Evolutionary conservation across 2,888 invertebrate species (phyloP).

Genomic region (Tachystola acroxantha): DNA sequence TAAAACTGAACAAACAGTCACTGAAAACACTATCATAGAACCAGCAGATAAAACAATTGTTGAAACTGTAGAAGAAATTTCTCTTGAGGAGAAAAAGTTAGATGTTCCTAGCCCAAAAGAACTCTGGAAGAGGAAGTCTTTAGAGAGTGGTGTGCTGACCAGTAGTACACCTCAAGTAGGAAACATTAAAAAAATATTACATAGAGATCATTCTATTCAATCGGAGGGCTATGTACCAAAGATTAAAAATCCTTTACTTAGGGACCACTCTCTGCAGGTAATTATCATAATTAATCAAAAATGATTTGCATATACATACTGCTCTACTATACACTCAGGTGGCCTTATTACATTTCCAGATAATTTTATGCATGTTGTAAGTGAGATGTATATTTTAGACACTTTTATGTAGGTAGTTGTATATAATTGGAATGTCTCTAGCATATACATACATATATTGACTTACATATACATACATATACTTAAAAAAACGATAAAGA

Average conservation of each 20-base stretch:
- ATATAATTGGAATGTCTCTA: no score
- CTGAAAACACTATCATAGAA: slow-evolving; percentile 56
- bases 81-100: slow-evolving; percentile 43
- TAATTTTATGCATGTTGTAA: no score
- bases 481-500: no score
- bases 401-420: no score
- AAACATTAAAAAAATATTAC: slow-evolving; percentile 45
- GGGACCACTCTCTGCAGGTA: slow-evolving; percentile 74
- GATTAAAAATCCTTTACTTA: slow-evolving; percentile 63
- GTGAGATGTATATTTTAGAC: no score
- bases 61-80: slow-evolving; percentile 25
- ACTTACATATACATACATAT: no score
- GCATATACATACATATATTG: no score
- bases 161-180: slow-evolving; percentile 42
- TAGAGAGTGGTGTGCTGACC: slow-evolving; percentile 53
- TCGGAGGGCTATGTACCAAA: slow-evolving; percentile 66
- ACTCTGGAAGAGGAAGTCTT: slow-evolving; percentile 55
- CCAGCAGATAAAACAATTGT: slow-evolving; percentile 20
- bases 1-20: slow-evolving; percentile 52
- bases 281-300: slow-evolving; percentile 4
- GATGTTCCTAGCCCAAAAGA: slow-evolving; percentile 52
- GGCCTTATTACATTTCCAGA: no score
- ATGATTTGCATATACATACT: no score
- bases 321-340: no score
- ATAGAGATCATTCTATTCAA: slow-evolving; percentile 67